phyloP scores from a whole-genome alignment of 1,140 invertebrate species.

The Caenorhabditis tropicalis region DNA sequence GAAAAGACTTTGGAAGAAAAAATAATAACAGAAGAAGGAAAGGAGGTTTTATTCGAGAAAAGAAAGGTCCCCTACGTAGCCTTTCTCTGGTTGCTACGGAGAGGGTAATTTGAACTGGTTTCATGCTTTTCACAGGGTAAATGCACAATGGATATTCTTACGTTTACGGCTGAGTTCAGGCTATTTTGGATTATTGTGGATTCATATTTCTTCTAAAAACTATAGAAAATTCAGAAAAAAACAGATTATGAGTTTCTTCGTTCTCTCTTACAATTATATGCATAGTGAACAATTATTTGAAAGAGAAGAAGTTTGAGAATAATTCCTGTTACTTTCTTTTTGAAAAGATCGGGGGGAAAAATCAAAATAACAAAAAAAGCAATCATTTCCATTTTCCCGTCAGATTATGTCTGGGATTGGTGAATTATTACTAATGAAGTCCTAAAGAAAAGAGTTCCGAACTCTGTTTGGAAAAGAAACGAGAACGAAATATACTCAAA shows the following conservation, averaged over 20 bases:
- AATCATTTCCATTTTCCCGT: not conserved
- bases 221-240: no score
- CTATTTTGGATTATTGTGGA: no score
- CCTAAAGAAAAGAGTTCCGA: not conserved
- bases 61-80: not conserved
- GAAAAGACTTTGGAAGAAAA: not conserved
- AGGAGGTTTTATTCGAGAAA: not conserved
- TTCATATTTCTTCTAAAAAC: no score
- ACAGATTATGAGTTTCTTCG: no score
- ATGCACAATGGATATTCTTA: not conserved
- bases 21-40: constrained; percentile 26
- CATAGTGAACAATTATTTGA: no score
- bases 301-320: no score
- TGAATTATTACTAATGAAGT: not conserved
- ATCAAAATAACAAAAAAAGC: no score
- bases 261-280: no score
- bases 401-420: not conserved
- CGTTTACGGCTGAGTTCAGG: no score
- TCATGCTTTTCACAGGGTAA: not conserved
- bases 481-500: not conserved
- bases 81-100: constrained; percentile 8
- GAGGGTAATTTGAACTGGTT: constrained; percentile 37
- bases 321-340: no score
- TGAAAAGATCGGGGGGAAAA: no score
- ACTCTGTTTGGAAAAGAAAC: not conserved